phyloP scores from a whole-genome alignment of 2,113 vertebrate species.

The Echinops telfairi region DNA sequence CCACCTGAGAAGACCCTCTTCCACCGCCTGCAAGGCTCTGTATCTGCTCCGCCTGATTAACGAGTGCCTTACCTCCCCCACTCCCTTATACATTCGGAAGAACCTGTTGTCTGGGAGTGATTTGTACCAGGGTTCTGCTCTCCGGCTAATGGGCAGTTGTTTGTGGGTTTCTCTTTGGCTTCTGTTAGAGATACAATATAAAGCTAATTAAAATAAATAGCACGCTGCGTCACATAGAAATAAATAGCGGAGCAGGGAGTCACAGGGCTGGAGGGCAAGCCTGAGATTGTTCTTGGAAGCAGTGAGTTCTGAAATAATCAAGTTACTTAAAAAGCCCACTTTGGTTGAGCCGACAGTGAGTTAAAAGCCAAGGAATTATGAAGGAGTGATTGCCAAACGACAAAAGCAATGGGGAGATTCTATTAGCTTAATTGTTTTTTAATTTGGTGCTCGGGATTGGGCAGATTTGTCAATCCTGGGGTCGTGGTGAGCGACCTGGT shows the following conservation, averaged over 20 bases:
- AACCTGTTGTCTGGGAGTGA: neutral
- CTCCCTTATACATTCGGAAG: neutral
- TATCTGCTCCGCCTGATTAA: neutral
- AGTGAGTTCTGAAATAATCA: conserved; percentile 70
- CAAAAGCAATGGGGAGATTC: conserved; percentile 53
- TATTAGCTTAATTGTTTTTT: conserved; percentile 67
- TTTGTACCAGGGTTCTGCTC: neutral
- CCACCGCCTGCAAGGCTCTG: neutral
- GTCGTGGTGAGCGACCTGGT: neutral
- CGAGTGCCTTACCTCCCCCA: fast-evolving
- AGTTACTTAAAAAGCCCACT: conserved; percentile 72
- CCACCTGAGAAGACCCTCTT: neutral
- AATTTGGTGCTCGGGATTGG: conserved; percentile 25
- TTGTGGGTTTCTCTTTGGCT: conserved; percentile 24
- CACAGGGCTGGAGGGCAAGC: conserved; percentile 26
- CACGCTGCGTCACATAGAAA: conserved; percentile 14
- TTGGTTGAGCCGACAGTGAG: conserved; percentile 50
- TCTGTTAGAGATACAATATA: conserved; percentile 52
- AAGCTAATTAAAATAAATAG: conserved; percentile 67
- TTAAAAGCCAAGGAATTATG: conserved; percentile 59
- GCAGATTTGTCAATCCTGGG: neutral
- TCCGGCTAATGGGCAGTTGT: conserved; percentile 31
- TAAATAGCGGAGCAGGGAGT: conserved; percentile 50
- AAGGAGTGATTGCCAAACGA: conserved; percentile 37
- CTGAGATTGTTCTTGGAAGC: conserved; percentile 69